Base-by-base conservation (phyloP, 2,797 vertebrate genomes). In the Triplophysa bombifrons region DNA sequence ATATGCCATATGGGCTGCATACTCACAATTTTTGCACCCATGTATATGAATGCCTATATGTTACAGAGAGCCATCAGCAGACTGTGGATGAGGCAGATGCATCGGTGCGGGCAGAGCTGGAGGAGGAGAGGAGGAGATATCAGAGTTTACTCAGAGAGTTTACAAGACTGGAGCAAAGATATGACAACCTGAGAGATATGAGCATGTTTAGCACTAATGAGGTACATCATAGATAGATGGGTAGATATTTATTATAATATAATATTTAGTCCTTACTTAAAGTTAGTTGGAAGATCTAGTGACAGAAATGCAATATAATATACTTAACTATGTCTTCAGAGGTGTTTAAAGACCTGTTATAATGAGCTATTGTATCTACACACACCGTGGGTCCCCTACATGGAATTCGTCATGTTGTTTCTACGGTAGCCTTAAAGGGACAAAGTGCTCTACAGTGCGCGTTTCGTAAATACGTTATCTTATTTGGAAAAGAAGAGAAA, bases 101-200 rank as follows among this genome's bases (percentile, higher is more conserved):
- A 44, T 83, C 85, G 63, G 87, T 94, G 63, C 89, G 56, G 84
- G 82, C 82, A 1, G 92, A 94, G 85, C 86, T 95, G 87, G 93
- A 95, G 22, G 93, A 94, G 76, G 94, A 96, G 85, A 87, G 90
- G 82, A 88, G 89, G 0, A 91, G 91, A 71, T 95, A 94, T 83
- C 94, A 93, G 88, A 90, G 91, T 68, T 91, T 95, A 82, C 89
- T 95, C 87, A 92, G 91, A 82, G 94, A 96, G 34, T 94, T 94
- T 13, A 88, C 89, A 67, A 85, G 91, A 25, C 90, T 94, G 86
- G 94, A 95, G 89, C 95, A 95, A 87, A 88, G 92, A 92, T 94
- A 91, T 0, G 93, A 94, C 86, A 95, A 94, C 90, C 90, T 95
- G 46, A 78, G 87, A 34, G 94, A 94, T 76, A 94, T 94, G 92